These are phyloP conservation scores for Frankliniella intonsa DNA, from an alignment of 2,888 invertebrate genomes.

Conservation along the genomic window DNA sequence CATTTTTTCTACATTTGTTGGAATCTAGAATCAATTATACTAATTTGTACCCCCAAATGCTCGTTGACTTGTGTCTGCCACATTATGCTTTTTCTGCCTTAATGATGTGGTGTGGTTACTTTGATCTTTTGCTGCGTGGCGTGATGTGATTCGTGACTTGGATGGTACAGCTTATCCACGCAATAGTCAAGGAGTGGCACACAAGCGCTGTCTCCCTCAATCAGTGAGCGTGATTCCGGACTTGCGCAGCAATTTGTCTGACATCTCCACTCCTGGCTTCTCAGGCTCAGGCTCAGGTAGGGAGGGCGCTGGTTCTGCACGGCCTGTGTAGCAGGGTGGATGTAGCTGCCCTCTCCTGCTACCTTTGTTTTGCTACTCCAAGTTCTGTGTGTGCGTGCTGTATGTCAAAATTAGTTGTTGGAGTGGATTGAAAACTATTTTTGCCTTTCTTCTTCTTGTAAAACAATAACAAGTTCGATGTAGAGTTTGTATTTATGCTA, in stretches of 20 bases:
- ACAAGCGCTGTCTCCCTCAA: conserved; percentile 78
- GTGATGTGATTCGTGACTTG: conserved; percentile 28
- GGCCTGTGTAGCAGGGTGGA: conserved; percentile 17
- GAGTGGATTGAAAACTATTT: too few relatives aligned
- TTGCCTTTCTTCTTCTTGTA: too few relatives aligned
- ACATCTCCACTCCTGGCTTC: conserved; percentile 41
- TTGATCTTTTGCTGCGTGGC: conserved; percentile 30
- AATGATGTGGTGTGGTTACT: conserved; percentile 30
- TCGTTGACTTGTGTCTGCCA: not conserved
- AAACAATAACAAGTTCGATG: too few relatives aligned
- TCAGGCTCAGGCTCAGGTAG: conserved; percentile 44
- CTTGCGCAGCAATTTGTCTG: conserved; percentile 61
- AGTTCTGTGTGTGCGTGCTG: not conserved
- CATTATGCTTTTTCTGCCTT: conserved; percentile 1
- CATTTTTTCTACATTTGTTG: not conserved
- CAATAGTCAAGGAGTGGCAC: conserved; percentile 82
- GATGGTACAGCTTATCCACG: conserved; percentile 49
- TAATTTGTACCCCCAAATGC: not conserved
- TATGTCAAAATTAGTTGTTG: not conserved
- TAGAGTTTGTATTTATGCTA: not conserved
- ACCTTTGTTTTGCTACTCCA: not conserved
- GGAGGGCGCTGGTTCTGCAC: conserved; percentile 18
- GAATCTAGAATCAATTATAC: too few relatives aligned
- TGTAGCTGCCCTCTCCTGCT: conserved; percentile 19
- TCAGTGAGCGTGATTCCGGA: conserved; percentile 82